These are phyloP conservation scores for Marasmarcha lunaedactyla DNA, from an alignment of 2,888 invertebrate species.

Conservation along the genomic window DNA sequence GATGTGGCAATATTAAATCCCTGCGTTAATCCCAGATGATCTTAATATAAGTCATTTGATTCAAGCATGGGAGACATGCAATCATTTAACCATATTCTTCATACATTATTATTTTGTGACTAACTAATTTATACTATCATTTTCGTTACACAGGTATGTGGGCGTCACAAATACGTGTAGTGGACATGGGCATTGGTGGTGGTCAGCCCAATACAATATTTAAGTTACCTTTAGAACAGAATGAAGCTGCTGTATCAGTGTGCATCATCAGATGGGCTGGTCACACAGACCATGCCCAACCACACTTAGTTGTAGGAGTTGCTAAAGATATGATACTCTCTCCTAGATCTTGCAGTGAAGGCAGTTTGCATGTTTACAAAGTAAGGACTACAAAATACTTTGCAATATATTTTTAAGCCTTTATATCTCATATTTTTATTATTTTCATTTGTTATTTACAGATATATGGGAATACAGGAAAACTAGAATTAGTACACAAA, in stretches of 20 bases:
- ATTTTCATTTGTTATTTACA: conserved; percentile 14
- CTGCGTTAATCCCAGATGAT: conserved; percentile 64
- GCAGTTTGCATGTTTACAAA: conserved; percentile 90
- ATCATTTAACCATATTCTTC: neutral
- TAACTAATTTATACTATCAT: too few species aligned
- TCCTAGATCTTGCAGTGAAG: conserved; percentile 85
- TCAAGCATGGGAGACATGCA: conserved; percentile 52
- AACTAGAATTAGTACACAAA: conserved; percentile 92
- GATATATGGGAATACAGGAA: conserved; percentile 81
- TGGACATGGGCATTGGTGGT: conserved; percentile 79
- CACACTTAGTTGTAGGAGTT: conserved; percentile 87
- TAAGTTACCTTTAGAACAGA: conserved; percentile 88
- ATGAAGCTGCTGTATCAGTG: conserved; percentile 94
- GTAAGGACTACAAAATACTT: conserved; percentile 22
- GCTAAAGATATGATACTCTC: conserved; percentile 91
- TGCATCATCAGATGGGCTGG: conserved; percentile 84
- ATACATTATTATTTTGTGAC: neutral
- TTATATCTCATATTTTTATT: conserved; percentile 6
- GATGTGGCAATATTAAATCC: conserved; percentile 56
- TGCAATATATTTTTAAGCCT: too few species aligned
- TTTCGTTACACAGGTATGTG: conserved; percentile 79
- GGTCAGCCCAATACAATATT: conserved; percentile 79
- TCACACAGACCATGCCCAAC: conserved; percentile 46
- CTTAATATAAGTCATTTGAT: conserved; percentile 52
- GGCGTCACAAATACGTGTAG: conserved; percentile 90